These are phyloP conservation scores for Ochotona curzoniae DNA, from an alignment of 2,113 vertebrate genomes.

Conservation along the genomic window DNA sequence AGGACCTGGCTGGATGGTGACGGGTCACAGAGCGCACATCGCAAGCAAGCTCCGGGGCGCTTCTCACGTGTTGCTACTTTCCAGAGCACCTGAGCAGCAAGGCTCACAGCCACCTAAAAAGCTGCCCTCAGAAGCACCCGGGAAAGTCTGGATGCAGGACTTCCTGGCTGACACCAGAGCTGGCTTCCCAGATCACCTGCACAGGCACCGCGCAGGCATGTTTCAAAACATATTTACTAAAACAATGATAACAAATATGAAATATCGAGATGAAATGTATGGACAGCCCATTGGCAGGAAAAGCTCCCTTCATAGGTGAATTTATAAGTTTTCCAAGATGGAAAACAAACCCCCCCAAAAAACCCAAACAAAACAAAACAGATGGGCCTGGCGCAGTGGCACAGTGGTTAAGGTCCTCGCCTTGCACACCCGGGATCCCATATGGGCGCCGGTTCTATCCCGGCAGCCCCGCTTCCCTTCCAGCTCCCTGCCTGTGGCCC, in stretches of 20 bases:
- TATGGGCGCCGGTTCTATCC: too few relatives aligned
- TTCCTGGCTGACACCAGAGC: not conserved
- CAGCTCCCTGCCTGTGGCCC: too few relatives aligned
- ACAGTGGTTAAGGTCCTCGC: too few relatives aligned
- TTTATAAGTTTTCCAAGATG: not conserved
- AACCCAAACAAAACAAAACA: too few relatives aligned
- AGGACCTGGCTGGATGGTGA: not conserved
- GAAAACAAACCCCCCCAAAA: not conserved
- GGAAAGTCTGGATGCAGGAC: not conserved
- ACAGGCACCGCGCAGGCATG: not conserved
- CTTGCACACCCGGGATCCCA: too few relatives aligned
- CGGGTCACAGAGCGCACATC: not conserved
- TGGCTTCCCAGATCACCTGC: not conserved
- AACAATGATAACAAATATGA: not conserved
- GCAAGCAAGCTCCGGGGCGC: not conserved
- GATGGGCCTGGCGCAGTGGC: too few relatives aligned
- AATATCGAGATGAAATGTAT: conserved; percentile 36
- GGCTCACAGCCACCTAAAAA: not conserved
- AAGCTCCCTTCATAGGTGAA: conserved; percentile 15
- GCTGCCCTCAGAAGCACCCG: not conserved
- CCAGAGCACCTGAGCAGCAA: not conserved
- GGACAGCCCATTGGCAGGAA: not conserved
- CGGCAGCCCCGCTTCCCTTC: too few relatives aligned
- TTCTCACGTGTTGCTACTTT: not conserved
- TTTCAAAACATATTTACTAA: conserved; percentile 52